Evolutionary conservation across 2,797 vertebrate species (phyloP).

Genomic region (Coreius guichenoti): DNA sequence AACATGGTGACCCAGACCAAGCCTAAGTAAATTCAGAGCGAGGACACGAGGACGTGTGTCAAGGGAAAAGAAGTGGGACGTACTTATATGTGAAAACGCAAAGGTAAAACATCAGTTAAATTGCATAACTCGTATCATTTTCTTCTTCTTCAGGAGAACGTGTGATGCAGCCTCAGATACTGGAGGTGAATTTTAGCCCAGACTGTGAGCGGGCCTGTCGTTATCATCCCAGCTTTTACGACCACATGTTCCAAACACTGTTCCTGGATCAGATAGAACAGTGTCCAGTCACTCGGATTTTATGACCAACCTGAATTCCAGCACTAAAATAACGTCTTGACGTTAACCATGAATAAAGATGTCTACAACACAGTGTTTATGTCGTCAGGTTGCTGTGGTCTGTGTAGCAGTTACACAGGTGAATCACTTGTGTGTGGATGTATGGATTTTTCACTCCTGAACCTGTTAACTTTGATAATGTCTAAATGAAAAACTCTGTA

Average conservation of each 20-base stretch:
- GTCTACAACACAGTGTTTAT: background rate
- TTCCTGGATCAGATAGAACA: slow-evolving; percentile 83
- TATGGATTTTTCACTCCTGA: background rate
- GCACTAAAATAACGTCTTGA: background rate
- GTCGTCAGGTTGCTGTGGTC: background rate
- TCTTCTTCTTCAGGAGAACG: slow-evolving; percentile 76
- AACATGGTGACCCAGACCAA: background rate
- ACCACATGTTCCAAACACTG: slow-evolving; percentile 91
- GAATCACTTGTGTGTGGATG: background rate
- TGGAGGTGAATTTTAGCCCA: slow-evolving; percentile 94
- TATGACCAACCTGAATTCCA: slow-evolving; percentile 64
- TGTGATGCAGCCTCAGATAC: slow-evolving; percentile 89
- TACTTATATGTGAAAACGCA: background rate
- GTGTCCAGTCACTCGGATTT: slow-evolving; percentile 82
- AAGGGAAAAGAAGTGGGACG: background rate
- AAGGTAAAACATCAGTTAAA: background rate
- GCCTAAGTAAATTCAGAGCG: background rate
- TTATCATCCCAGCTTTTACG: slow-evolving; percentile 92
- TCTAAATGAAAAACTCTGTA: background rate
- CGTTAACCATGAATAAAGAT: slow-evolving; percentile 33
- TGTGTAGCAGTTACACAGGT: background rate
- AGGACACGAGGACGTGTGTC: background rate
- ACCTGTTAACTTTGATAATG: background rate
- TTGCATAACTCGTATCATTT: background rate
- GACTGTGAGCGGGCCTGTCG: slow-evolving; percentile 92